These are phyloP conservation scores for Drymonia ruficornis DNA, from an alignment of 2,888 invertebrate species.

Conservation along the genomic window DNA sequence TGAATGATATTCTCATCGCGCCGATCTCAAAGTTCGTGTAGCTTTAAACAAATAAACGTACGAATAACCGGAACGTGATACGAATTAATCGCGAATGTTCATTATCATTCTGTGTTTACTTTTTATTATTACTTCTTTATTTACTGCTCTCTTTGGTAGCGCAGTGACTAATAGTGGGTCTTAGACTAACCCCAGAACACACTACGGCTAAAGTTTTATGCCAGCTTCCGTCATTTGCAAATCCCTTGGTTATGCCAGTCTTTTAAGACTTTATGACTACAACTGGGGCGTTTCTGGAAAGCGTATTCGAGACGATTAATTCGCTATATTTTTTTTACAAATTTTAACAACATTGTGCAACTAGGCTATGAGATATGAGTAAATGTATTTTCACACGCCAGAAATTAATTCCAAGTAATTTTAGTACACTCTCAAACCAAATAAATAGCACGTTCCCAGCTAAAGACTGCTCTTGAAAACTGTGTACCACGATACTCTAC, in stretches of 20 bases:
- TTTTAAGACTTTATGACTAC: no score
- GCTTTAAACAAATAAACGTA: conserved; percentile 48
- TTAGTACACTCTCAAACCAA: conserved; percentile 62
- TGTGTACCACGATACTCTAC: conserved; percentile 54
- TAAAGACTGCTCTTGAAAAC: conserved; percentile 64
- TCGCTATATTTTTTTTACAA: no score
- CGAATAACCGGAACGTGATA: conserved; percentile 35
- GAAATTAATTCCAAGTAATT: conserved; percentile 61
- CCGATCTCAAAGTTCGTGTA: conserved; percentile 45
- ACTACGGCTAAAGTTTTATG: no score
- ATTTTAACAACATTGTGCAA: conserved; percentile 28
- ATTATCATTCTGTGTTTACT: conserved; percentile 11
- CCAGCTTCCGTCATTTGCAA: no score
- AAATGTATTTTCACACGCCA: conserved; percentile 52
- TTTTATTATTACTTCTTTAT: not conserved
- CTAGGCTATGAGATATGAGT: conserved; percentile 32
- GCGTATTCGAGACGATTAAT: no score
- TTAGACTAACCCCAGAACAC: no score
- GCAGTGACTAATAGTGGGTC: no score
- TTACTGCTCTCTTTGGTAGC: not conserved
- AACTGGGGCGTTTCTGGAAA: no score
- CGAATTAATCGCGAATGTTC: conserved; percentile 38
- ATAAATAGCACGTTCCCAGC: conserved; percentile 61
- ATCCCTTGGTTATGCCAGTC: no score
- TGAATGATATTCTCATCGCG: conserved; percentile 50